phyloP scores from a whole-genome alignment of 2,113 vertebrate species.

The Pomatostomus ruficeps region DNA sequence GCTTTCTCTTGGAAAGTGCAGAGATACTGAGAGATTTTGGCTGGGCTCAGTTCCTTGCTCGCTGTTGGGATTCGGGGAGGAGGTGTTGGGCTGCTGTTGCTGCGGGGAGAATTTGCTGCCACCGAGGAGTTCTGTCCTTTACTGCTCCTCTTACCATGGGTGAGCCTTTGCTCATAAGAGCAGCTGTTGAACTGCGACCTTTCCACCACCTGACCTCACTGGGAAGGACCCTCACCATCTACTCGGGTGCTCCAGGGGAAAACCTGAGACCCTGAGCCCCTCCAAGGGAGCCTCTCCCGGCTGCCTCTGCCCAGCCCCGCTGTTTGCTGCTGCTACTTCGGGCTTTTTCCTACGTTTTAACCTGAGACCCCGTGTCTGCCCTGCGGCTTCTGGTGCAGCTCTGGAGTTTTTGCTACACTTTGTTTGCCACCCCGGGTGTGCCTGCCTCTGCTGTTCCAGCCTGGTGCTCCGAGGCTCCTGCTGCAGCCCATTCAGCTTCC shows the following conservation, averaged over 20 bases:
- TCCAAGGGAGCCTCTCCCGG: fast-evolving
- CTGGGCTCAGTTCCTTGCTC: not conserved
- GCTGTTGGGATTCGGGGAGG: fast-evolving
- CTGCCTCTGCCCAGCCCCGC: not conserved
- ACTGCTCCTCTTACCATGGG: not conserved
- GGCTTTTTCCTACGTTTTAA: not conserved
- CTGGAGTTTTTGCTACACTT: not conserved
- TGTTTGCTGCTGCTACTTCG: not conserved
- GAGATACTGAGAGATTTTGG: not conserved
- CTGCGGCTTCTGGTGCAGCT: not conserved
- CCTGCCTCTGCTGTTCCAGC: not conserved
- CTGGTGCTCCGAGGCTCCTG: not conserved
- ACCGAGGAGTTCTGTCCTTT: fast-evolving
- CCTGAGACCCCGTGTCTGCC: fast-evolving
- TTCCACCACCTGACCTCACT: fast-evolving
- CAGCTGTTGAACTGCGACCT: fast-evolving
- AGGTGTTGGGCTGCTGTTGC: not conserved
- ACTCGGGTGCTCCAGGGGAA: not conserved
- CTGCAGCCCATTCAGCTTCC: not conserved
- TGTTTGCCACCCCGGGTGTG: not conserved
- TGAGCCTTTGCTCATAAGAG: not conserved
- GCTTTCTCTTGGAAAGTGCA: not conserved
- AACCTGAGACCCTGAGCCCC: not conserved
- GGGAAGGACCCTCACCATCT: not conserved
- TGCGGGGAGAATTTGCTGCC: not conserved